These are phyloP conservation scores for Boulengeromyrus knoepffleri DNA, from an alignment of 2,113 vertebrate genomes.

Conservation along the genomic window DNA sequence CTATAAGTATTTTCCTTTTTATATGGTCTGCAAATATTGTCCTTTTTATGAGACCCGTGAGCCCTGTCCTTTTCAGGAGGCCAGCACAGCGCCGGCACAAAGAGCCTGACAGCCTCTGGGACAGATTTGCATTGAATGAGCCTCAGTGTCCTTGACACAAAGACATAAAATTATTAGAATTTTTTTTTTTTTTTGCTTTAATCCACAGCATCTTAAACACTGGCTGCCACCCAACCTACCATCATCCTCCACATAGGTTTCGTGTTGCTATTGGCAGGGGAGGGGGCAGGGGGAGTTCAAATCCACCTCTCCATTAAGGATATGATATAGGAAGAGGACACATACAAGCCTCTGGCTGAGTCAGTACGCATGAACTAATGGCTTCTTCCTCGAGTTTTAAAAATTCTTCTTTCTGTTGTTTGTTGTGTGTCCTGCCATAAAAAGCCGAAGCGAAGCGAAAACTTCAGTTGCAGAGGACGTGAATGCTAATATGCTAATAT, in stretches of 20 bases:
- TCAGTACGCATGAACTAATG: neutral
- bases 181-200: neutral
- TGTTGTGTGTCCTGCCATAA: neutral
- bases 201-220: neutral
- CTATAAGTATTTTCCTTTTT: neutral
- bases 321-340: neutral
- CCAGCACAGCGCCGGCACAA: neutral
- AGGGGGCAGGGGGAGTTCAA: neutral
- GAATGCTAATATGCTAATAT: neutral
- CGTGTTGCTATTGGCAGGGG: neutral
- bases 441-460: neutral
- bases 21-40: neutral
- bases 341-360: neutral
- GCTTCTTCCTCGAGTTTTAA: neutral
- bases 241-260: neutral
- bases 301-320: neutral
- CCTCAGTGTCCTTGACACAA: neutral
- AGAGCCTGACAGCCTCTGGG: neutral
- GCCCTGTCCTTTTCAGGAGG: neutral
- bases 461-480: neutral
- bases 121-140: neutral
- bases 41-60: neutral
- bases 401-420: neutral
- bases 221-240: neutral
- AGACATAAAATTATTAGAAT: conserved; percentile 6